Evolutionary conservation across 2,888 invertebrate genomes (phyloP), one percentile per base, ranked within the genome.

Genomic region (Papilio protenor): DNA sequence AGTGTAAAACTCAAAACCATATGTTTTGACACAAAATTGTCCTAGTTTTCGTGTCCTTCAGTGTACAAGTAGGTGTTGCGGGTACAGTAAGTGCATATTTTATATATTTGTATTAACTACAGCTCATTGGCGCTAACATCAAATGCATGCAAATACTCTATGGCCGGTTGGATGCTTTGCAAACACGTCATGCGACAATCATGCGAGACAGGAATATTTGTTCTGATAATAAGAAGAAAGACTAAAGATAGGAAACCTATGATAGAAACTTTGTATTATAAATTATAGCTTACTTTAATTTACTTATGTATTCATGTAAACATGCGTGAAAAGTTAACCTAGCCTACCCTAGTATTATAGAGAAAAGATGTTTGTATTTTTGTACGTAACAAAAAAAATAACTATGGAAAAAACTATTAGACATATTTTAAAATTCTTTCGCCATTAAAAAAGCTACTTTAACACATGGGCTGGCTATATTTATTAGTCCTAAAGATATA

Each of bases 131-230:
- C 78, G 75, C 74, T 14, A 45, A 75, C 66, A 78, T 75, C 27
- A 64, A 73, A 55, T 23, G 76, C 78, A 78, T 78, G 78, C 78
- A 76, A 73, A 78, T 55, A 69, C 21, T 23, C 57, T 78, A 73
- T 75, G 66, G 76, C 72, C 64, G 45, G 64, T 73, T 49, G 75
- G 33, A 73, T 78, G 66, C 57, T 57, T 73, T 33, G 49, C 59
- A 73, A 55, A 75, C 61, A 71, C 55, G 64, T 59, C 73, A 73
- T 79, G 78, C 75, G 76, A 73, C 69, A 79, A 61, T 79, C 47
- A 76, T 16, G 33, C 64, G 66, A 64, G 45, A 57, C 21, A 79
- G 57, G 57, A 14, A 73, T 23, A 69, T 76, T 69, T 73, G 52
- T 64, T 64, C 21, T 70, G 64, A 75, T 52, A 40, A 75, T 52